Evolutionary conservation across 2,113 vertebrate species (phyloP).

Genomic region (Pituophis catenifer): DNA sequence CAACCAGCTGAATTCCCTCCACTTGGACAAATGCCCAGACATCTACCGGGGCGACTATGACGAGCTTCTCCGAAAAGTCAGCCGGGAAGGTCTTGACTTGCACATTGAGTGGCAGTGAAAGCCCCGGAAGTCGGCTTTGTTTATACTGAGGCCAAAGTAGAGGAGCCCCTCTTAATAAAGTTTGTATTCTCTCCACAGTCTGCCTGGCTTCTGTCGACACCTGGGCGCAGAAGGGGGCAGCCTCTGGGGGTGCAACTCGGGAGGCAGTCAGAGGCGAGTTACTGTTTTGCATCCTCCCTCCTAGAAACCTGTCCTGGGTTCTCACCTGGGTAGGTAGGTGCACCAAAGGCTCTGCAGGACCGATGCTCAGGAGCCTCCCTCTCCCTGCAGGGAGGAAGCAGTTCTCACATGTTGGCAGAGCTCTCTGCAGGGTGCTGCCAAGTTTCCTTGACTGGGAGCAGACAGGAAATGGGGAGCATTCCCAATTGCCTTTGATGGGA

Average conservation of each 20-base stretch:
- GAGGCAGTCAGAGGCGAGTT: not conserved
- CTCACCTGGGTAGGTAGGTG: not conserved
- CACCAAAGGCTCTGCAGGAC: not conserved
- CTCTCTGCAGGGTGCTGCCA: not conserved
- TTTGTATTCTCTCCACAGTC: not conserved
- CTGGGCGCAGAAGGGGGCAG: not conserved
- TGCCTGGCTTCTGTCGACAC: not conserved
- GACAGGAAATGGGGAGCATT: not conserved
- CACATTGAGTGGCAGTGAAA: slow-evolving; percentile 52
- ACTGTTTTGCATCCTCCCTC: not conserved
- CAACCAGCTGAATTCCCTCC: slow-evolving; percentile 36
- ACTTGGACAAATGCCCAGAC: slow-evolving; percentile 55
- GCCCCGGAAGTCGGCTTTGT: not conserved
- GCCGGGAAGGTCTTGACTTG: slow-evolving; percentile 38
- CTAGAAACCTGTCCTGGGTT: not conserved
- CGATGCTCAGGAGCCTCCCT: not conserved
- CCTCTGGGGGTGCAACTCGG: not conserved
- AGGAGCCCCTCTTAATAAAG: not conserved
- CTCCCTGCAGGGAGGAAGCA: not conserved
- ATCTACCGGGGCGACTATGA: slow-evolving; percentile 55
- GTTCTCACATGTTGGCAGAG: not conserved
- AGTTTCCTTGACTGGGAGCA: not conserved
- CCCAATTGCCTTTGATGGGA: not conserved
- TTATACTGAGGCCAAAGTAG: not conserved
- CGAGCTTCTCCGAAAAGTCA: not conserved